Evolutionary conservation across 2,797 vertebrate species (phyloP).

Genomic region (Falco rusticolus): DNA sequence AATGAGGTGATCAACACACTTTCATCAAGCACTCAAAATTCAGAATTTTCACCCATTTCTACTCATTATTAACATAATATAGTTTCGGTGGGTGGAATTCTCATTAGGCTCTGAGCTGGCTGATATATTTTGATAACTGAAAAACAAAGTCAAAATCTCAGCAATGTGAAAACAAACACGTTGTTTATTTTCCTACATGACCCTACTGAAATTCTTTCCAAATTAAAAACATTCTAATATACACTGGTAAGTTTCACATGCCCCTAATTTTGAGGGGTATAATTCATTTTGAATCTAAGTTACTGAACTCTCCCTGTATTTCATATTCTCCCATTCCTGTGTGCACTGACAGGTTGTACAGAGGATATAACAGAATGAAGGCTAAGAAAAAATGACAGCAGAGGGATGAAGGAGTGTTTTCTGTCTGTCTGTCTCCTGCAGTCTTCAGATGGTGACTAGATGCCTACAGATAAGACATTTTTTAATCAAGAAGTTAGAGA

Average conservation of each 20-base stretch:
- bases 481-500: slow-evolving; percentile 49
- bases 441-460: slow-evolving; percentile 60
- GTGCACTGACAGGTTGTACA: background rate
- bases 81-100: slow-evolving; percentile 42
- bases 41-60: background rate
- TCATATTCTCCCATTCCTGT: background rate
- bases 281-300: background rate
- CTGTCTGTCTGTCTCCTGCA: slow-evolving; percentile 41
- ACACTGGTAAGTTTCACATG: background rate
- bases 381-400: background rate
- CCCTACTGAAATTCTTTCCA: background rate
- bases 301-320: background rate
- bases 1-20: background rate
- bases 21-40: background rate
- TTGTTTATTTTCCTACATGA: slow-evolving; percentile 29
- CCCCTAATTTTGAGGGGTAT: background rate
- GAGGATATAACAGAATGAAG: background rate
- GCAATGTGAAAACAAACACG: background rate
- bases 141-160: slow-evolving; percentile 31
- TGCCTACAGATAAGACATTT: slow-evolving; percentile 63
- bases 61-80: slow-evolving; percentile 9
- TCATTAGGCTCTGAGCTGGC: slow-evolving; percentile 6
- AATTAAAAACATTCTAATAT: background rate
- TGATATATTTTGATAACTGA: background rate
- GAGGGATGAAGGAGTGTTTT: background rate